phyloP scores from a whole-genome alignment of 1,140 invertebrate genomes.

The Platyscapa corneri region DNA sequence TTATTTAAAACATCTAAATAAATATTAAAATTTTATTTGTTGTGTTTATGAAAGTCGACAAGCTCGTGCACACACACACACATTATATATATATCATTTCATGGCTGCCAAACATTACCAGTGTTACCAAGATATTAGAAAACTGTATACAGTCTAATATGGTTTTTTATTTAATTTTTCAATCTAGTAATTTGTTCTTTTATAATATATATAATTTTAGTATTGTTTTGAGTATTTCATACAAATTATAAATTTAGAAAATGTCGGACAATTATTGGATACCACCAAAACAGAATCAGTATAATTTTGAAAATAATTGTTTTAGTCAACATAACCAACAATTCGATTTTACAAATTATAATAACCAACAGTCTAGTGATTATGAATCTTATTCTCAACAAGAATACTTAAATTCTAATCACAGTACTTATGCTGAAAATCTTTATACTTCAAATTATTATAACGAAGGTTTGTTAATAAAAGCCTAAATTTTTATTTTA shows the following conservation, averaged over 20 bases:
- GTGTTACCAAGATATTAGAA: too few relatives aligned
- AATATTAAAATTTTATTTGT: too few relatives aligned
- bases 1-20: too few relatives aligned
- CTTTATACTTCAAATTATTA: conserved; percentile 64
- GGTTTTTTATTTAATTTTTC: too few relatives aligned
- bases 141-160: too few relatives aligned
- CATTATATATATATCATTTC: too few relatives aligned
- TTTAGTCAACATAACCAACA: conserved; percentile 70
- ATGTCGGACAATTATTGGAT: conserved; percentile 69
- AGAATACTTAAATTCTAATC: conserved; percentile 65
- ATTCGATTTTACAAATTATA: conserved; percentile 69
- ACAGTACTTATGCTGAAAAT: conserved; percentile 60
- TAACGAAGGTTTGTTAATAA: conserved; percentile 61
- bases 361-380: conserved; percentile 62
- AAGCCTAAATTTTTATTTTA: background rate
- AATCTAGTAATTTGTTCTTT: too few relatives aligned
- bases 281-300: conserved; percentile 61
- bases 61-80: too few relatives aligned
- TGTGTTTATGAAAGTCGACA: too few relatives aligned
- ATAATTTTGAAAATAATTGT: conserved; percentile 65
- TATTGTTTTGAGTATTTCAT: too few relatives aligned
- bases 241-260: background rate
- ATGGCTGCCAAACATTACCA: too few relatives aligned
- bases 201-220: too few relatives aligned
- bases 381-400: conserved; percentile 63